Evolutionary conservation across 2,113 vertebrate genomes (phyloP).

Genomic region (Microcebus lehilahytsara): DNA sequence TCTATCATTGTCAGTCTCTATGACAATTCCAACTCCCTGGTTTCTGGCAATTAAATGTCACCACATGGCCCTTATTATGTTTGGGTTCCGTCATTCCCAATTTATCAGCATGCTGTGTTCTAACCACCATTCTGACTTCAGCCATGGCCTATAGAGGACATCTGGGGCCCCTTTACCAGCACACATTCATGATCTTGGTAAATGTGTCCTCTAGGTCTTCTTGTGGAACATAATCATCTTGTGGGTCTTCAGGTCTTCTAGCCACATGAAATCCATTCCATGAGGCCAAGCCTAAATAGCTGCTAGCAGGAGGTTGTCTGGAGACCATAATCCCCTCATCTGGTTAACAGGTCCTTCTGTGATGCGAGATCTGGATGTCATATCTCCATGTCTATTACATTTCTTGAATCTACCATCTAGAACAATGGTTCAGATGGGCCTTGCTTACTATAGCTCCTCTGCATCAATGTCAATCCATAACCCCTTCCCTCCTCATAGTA

Average conservation of each 20-base stretch:
- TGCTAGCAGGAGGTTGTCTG: not conserved
- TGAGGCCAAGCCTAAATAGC: not conserved
- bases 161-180: not conserved
- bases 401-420: not conserved
- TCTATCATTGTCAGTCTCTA: not conserved
- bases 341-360: not conserved
- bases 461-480: not conserved
- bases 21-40: not conserved
- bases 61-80: not conserved
- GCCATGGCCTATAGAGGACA: not conserved
- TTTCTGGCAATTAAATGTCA: not conserved
- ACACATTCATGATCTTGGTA: not conserved
- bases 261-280: not conserved
- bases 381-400: not conserved
- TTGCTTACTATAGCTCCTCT: not conserved
- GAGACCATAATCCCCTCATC: not conserved
- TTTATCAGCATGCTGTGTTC: not conserved
- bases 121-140: not conserved
- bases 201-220: not conserved
- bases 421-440: not conserved
- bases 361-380: not conserved
- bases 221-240: not conserved
- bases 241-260: not conserved
- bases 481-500: not conserved
- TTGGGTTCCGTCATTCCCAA: not conserved